Evolutionary conservation across 2,113 vertebrate species (phyloP).

Genomic region (Labeo catla): DNA sequence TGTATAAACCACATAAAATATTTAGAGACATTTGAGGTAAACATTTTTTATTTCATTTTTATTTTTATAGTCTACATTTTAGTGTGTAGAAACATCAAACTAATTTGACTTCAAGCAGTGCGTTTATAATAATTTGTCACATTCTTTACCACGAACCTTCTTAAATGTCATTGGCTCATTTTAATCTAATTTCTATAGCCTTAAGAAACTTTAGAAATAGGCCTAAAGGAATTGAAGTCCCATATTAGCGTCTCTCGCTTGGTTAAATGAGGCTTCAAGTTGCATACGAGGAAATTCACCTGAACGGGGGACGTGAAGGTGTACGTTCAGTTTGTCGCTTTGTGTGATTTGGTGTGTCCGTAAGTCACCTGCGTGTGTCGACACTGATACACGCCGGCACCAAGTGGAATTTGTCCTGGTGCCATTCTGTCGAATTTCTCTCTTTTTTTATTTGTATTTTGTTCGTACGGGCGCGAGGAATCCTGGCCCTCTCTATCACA

Average conservation of each 20-base stretch:
- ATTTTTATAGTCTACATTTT: no score
- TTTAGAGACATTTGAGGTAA: no score
- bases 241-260: neutral
- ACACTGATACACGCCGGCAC: constrained; percentile 29
- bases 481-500: constrained; percentile 43
- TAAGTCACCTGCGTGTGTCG: constrained; percentile 39
- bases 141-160: no score
- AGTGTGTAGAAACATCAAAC: no score
- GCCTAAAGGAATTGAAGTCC: neutral
- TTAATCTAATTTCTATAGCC: neutral
- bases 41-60: no score
- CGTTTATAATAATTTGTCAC: neutral
- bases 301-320: neutral
- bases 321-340: neutral
- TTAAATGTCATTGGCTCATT: neutral
- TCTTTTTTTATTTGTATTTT: constrained; percentile 11
- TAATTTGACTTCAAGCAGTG: no score
- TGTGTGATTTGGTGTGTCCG: constrained; percentile 8
- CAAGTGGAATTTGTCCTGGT: constrained; percentile 41
- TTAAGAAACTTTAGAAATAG: no score
- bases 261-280: constrained; percentile 24
- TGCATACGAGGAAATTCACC: constrained; percentile 18
- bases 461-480: constrained; percentile 44
- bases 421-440: constrained; percentile 34
- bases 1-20: no score